phyloP scores from a whole-genome alignment of 2,888 invertebrate species.

The Chloroclystis v-ata region DNA sequence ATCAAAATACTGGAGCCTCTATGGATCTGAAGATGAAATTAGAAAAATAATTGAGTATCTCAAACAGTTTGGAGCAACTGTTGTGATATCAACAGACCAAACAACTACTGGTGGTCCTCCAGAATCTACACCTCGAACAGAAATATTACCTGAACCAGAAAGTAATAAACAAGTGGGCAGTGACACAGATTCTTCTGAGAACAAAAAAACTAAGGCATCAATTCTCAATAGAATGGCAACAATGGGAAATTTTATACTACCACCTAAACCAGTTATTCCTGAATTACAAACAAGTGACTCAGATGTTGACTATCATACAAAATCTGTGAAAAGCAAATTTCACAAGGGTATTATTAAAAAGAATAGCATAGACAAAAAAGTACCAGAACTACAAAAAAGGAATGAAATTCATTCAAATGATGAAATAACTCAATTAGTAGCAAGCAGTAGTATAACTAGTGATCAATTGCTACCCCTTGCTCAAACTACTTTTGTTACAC shows the following conservation, averaged over 20 bases:
- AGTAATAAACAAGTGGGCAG: conserved; percentile 42
- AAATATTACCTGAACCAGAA: too few species aligned
- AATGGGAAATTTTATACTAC: conserved; percentile 67
- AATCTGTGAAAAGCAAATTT: conserved; percentile 50
- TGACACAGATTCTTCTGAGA: conserved; percentile 59
- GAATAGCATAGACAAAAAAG: conserved; percentile 35
- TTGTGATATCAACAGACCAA: conserved; percentile 30
- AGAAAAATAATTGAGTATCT: conserved; percentile 46
- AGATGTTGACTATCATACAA: conserved; percentile 38
- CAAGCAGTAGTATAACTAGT: too few species aligned
- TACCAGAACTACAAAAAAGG: conserved; percentile 31
- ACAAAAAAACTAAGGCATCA: conserved; percentile 58
- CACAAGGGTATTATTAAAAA: conserved; percentile 40
- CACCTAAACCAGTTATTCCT: conserved; percentile 34
- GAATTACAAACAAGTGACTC: conserved; percentile 55
- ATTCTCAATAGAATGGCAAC: conserved; percentile 65
- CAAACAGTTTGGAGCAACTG: conserved; percentile 37
- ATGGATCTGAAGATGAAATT: conserved; percentile 47
- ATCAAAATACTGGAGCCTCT: conserved; percentile 60
- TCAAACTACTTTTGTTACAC: conserved; percentile 34
- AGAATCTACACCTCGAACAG: conserved; percentile 26
- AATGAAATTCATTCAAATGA: conserved; percentile 33
- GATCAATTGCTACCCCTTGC: conserved; percentile 49
- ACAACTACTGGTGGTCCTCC: conserved; percentile 32
- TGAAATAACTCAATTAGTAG: conserved; percentile 23